Conservation (phyloP, 2,113 vertebrate genomes). For the Butastur rufipennis region DNA sequence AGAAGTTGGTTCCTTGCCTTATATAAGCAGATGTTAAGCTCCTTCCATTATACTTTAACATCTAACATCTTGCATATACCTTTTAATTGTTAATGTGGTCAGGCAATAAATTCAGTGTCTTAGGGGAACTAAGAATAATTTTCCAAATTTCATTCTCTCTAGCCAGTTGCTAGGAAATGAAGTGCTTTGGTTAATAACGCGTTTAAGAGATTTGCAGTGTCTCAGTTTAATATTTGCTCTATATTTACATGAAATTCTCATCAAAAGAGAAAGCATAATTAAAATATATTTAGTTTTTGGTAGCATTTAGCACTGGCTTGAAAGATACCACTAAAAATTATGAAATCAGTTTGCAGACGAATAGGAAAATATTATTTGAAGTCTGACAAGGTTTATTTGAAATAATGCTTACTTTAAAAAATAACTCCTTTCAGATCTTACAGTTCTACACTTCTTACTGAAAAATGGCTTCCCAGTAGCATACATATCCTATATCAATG, state of each 20-base stretch:
- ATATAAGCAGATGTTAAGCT: slow-evolving; percentile 12
- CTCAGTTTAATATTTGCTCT: not conserved
- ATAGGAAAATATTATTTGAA: slow-evolving; percentile 57
- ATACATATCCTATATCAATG: slow-evolving; percentile 78
- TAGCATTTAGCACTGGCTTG: slow-evolving; percentile 49
- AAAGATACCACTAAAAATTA: slow-evolving; percentile 31
- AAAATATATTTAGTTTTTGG: not conserved
- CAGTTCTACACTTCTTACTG: slow-evolving; percentile 59
- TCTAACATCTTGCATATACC: slow-evolving; percentile 33
- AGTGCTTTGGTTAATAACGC: not conserved
- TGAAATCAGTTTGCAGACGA: slow-evolving; percentile 51
- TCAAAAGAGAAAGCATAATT: slow-evolving; percentile 13
- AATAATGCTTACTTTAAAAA: slow-evolving; percentile 76
- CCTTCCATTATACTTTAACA: slow-evolving; percentile 16
- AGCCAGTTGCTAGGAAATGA: slow-evolving; percentile 20
- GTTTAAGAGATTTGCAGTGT: slow-evolving; percentile 15
- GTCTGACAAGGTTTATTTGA: slow-evolving; percentile 74
- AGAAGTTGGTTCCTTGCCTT: not conserved
- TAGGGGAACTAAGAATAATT: slow-evolving; percentile 41
- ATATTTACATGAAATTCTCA: slow-evolving; percentile 26
- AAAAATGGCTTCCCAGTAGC: slow-evolving; percentile 76
- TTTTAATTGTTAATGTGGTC: slow-evolving; percentile 61
- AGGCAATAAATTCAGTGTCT: slow-evolving; percentile 37
- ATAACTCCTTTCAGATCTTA: slow-evolving; percentile 61
- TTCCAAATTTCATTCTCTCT: slow-evolving; percentile 36